Conservation (phyloP, 2,113 vertebrate species). For the Ivindomyrus marchei region DNA sequence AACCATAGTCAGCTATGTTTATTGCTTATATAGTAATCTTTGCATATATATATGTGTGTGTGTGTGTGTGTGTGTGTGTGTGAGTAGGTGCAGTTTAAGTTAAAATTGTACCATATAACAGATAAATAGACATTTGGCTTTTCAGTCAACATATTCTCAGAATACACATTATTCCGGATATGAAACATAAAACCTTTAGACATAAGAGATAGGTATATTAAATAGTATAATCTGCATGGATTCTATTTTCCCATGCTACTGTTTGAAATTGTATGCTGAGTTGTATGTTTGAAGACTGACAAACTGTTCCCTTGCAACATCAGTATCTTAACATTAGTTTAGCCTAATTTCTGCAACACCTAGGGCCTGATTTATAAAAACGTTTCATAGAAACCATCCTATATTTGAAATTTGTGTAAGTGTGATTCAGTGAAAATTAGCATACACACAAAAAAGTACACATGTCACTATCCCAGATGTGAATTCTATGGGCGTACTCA, state of each 20-base stretch:
- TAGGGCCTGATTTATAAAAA: background rate
- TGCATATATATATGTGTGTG: background rate
- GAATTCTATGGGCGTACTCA: background rate
- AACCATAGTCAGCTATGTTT: background rate
- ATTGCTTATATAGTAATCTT: background rate
- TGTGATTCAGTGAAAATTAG: background rate
- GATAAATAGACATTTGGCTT: background rate
- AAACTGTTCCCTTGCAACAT: background rate
- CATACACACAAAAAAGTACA: background rate
- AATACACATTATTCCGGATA: background rate
- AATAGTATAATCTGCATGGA: background rate
- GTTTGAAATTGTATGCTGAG: background rate
- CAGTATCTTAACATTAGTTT: background rate
- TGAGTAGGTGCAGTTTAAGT: background rate
- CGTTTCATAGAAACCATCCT: background rate
- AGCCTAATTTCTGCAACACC: background rate
- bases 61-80: background rate
- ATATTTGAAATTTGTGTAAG: background rate
- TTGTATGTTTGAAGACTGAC: background rate
- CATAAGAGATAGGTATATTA: background rate
- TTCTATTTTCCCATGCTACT: background rate
- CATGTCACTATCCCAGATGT: background rate
- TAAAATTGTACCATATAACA: background rate
- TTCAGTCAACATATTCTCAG: background rate
- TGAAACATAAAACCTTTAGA: background rate